These are phyloP conservation scores for Mus caroli DNA, from an alignment of 2,797 vertebrate genomes.

Conservation along the genomic window DNA sequence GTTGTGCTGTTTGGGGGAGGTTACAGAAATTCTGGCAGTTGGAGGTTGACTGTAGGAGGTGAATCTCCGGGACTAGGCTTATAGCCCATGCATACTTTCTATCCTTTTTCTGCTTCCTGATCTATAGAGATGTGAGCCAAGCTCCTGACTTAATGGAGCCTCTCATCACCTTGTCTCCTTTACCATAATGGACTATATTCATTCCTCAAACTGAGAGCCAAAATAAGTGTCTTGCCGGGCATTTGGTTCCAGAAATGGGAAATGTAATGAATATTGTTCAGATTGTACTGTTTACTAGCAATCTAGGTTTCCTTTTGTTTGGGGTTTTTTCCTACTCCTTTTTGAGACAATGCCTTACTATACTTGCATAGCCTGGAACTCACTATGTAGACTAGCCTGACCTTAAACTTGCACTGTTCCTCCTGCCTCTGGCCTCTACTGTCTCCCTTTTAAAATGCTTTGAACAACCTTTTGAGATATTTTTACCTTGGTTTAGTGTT, in stretches of 20 bases:
- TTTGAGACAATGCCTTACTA: not conserved
- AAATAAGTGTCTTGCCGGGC: not conserved
- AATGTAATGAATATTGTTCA: not conserved
- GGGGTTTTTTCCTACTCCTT: not conserved
- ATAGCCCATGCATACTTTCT: not conserved
- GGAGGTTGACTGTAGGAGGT: not conserved
- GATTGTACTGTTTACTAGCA: conserved; percentile 32
- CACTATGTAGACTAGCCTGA: not conserved
- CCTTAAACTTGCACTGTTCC: not conserved
- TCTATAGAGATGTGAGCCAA: not conserved
- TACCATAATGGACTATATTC: not conserved
- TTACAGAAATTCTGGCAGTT: not conserved
- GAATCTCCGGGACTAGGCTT: not conserved
- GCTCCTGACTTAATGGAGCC: not conserved
- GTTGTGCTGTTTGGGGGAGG: not conserved
- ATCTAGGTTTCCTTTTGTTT: not conserved
- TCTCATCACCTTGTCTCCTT: not conserved
- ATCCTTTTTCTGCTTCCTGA: not conserved
- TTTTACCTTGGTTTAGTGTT: conserved; percentile 40
- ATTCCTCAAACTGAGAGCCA: not conserved
- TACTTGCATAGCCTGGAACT: not conserved
- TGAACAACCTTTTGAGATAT: not conserved
- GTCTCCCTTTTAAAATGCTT: not conserved
- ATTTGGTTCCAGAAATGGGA: not conserved
- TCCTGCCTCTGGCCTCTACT: not conserved